Base-by-base conservation (phyloP, 2,113 vertebrate genomes). In the Dicrurus megarhynchus region DNA sequence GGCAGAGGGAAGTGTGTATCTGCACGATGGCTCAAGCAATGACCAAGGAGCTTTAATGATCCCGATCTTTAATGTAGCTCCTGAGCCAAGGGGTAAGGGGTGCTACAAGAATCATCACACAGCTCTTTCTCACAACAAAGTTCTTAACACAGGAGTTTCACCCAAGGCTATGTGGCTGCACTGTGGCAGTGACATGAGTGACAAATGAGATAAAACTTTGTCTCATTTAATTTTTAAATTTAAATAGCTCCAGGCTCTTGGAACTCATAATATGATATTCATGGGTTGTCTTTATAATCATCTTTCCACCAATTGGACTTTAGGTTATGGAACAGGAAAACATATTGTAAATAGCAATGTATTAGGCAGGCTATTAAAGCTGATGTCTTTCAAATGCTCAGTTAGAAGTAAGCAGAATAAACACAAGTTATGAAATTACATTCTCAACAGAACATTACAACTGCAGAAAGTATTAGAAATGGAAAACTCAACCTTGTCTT, bases 401-500 rank as follows among this genome's bases (percentile, higher is more conserved):
- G 4, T 53, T 87, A 50, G 59, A 87, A 88, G 13, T 81, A 71
- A 78, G 52, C 28, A 86, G 49, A 84, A 86, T 27, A 86, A 86
- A n/a, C 13, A 47, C 4, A 13, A 17, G 14, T 46, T 69, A 70
- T 41, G 37, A 85, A 88, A 86, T 64, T 1, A 22, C 53, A 23
- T 46, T 87, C 35, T 65, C 35, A 42, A 37, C 10, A 73, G 39
- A 42, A n/a, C 15, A 65, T 21, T 64, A 47, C 41, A 77, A 42
- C 47, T 4, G 2, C 42, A 77, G 64, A 56, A 94, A 65, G 18
- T 13, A 30, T n/a, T 69, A 79, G 69, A 74, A 91, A 73, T 61
- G 39, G 57, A 89, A 89, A 87, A 35, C 21, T 68, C 64, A 88
- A n/a, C 33, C 24, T 73, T 78, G 8, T 71, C 67, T 84, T 94